Evolutionary conservation across 2,797 vertebrate species (phyloP).

Genomic region (Enteromius treurensis): DNA sequence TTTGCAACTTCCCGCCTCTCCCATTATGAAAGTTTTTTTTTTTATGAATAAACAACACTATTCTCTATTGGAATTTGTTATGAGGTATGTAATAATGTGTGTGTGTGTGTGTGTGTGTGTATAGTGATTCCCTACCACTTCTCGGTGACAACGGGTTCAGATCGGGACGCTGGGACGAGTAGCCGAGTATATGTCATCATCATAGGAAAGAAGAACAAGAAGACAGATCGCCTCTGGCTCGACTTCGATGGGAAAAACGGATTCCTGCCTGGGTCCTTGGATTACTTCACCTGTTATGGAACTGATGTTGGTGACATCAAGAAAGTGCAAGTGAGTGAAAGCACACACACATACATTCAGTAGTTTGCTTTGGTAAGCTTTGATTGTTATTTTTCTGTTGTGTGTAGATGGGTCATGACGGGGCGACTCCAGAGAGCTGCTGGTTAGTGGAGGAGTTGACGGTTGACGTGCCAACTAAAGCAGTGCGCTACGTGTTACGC

Average conservation of each 20-base stretch:
- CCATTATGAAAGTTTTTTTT: neutral
- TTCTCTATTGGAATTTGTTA: neutral
- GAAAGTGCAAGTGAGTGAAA: constrained; percentile 87
- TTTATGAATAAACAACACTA: neutral
- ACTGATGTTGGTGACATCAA: constrained; percentile 90
- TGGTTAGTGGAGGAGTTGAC: constrained; percentile 93
- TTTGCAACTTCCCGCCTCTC: no score
- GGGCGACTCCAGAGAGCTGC: constrained; percentile 94
- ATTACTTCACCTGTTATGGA: constrained; percentile 87
- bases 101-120: constrained; percentile 38
- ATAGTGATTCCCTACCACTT: constrained; percentile 94
- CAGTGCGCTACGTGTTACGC: constrained; percentile 86
- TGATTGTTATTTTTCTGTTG: constrained; percentile 52
- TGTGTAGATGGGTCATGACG: constrained; percentile 91
- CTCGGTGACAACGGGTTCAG: constrained; percentile 84
- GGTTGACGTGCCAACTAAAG: constrained; percentile 91
- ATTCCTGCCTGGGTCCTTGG: constrained; percentile 86
- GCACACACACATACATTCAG: neutral
- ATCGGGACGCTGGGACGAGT: constrained; percentile 86
- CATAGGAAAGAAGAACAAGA: constrained; percentile 79
- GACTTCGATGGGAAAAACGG: constrained; percentile 82
- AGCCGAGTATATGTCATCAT: constrained; percentile 91
- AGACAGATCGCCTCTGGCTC: constrained; percentile 89
- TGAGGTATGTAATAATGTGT: neutral
- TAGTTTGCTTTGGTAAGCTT: neutral